Conservation (phyloP, 2,797 vertebrate species). For the Pelobates cultripes region DNA sequence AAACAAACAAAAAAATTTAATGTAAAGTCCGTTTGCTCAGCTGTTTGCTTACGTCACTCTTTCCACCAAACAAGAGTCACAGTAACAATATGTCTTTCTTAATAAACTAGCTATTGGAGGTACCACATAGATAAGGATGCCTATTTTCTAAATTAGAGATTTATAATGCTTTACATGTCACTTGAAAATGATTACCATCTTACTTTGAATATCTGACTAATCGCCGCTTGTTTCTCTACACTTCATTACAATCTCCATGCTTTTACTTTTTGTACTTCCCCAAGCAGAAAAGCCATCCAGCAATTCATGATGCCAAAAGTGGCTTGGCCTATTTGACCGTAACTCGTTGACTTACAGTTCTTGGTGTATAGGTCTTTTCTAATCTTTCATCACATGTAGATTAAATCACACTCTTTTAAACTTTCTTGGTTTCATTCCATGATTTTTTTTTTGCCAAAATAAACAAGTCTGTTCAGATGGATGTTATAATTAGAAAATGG, state of each 20-base stretch:
- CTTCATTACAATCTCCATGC: conserved; percentile 42
- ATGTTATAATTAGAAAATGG: not conserved
- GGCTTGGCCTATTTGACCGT: not conserved
- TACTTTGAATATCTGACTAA: conserved; percentile 66
- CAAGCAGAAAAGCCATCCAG: conserved; percentile 35
- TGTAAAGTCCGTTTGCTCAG: conserved; percentile 76
- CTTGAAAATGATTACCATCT: conserved; percentile 70
- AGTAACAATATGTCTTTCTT: conserved; percentile 74
- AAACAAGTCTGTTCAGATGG: conserved; percentile 5
- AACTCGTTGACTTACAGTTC: not conserved
- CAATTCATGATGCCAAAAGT: not conserved
- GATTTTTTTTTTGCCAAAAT: not conserved
- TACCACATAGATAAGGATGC: conserved; percentile 69
- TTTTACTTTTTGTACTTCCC: conserved; percentile 48
- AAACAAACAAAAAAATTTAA: conserved; percentile 57
- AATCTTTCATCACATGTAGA: conserved; percentile 14
- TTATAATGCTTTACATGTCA: conserved; percentile 67
- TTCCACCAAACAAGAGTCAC: conserved; percentile 73
- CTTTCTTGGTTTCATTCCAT: conserved; percentile 10
- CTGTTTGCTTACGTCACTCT: conserved; percentile 75
- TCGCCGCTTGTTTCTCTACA: conserved; percentile 48
- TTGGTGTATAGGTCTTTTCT: conserved; percentile 1
- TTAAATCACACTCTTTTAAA: conserved; percentile 2
- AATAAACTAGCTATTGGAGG: conserved; percentile 72
- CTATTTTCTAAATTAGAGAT: conserved; percentile 71